Evolutionary conservation across 2,113 vertebrate genomes (phyloP).

Genomic region (Apteryx owenii): DNA sequence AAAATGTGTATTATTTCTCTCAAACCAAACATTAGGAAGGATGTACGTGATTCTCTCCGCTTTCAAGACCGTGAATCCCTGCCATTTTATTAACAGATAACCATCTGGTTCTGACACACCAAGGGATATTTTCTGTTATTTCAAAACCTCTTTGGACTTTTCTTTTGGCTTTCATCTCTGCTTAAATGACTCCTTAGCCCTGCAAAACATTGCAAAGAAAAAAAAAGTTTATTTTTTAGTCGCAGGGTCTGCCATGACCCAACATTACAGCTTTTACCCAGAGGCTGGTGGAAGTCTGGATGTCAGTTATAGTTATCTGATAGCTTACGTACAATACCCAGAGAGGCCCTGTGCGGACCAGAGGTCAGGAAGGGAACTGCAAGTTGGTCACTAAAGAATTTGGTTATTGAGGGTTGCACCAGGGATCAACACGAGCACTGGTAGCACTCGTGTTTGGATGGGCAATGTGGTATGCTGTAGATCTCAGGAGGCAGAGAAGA

Average conservation of each 20-base stretch:
- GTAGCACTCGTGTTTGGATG: not conserved
- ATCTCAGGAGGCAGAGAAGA: not conserved
- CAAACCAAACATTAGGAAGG: not conserved
- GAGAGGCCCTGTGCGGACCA: not conserved
- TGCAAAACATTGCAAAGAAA: slow-evolving; percentile 9
- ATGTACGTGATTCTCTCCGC: not conserved
- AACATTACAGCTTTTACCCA: not conserved
- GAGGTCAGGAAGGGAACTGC: slow-evolving; percentile 16
- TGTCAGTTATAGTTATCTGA: slow-evolving; percentile 50
- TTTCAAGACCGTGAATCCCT: not conserved
- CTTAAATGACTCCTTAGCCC: slow-evolving; percentile 12
- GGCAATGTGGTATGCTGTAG: not conserved
- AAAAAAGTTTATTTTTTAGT: not conserved
- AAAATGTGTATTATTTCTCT: not conserved
- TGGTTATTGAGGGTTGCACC: not conserved
- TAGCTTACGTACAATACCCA: slow-evolving; percentile 29
- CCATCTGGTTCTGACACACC: not conserved
- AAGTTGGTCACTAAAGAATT: not conserved
- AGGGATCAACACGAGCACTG: not conserved
- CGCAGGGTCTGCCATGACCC: not conserved
- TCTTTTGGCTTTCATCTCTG: slow-evolving; percentile 22
- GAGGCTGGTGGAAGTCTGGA: slow-evolving; percentile 35
- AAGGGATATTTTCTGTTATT: not conserved
- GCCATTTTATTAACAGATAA: not conserved
- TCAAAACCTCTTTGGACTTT: slow-evolving; percentile 7